Percentiles rank a stretch among this genome's conserved stretches.
Conservation (phyloP, 2,888 invertebrate species). For the Norana najaformis region DNA sequence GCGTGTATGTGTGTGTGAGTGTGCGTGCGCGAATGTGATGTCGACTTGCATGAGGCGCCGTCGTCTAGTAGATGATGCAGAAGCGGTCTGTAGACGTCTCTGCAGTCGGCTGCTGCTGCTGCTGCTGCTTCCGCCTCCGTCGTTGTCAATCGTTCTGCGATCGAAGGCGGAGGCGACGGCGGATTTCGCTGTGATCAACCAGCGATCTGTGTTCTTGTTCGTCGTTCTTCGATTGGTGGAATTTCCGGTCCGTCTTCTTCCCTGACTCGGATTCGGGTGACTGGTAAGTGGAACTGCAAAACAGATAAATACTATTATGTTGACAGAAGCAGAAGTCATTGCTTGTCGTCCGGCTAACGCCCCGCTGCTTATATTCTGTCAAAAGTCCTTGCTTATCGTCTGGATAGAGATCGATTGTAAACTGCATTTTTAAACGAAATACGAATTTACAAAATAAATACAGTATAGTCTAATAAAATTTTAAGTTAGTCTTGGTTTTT, state of each 20-base stretch:
- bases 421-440: no score
- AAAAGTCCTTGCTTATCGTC: neutral
- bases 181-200: neutral
- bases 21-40: neutral
- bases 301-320: neutral
- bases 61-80: neutral
- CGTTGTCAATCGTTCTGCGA: neutral
- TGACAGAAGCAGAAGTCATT: neutral
- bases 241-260: neutral
- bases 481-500: no score
- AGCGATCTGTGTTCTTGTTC: neutral
- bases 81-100: neutral
- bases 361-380: no score
- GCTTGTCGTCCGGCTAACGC: neutral
- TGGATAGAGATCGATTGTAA: neutral
- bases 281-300: neutral
- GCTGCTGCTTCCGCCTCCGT: neutral
- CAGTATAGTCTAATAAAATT: no score
- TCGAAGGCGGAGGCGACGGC: neutral
- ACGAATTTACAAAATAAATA: no score
- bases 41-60: neutral
- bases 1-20: no score
- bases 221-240: neutral
- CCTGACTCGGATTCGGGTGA: neutral
- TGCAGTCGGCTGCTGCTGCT: neutral